Evolutionary conservation across 2,113 vertebrate genomes (phyloP), one percentile per base, ranked within the genome.

Genomic region (Megaptera novaeangliae): DNA sequence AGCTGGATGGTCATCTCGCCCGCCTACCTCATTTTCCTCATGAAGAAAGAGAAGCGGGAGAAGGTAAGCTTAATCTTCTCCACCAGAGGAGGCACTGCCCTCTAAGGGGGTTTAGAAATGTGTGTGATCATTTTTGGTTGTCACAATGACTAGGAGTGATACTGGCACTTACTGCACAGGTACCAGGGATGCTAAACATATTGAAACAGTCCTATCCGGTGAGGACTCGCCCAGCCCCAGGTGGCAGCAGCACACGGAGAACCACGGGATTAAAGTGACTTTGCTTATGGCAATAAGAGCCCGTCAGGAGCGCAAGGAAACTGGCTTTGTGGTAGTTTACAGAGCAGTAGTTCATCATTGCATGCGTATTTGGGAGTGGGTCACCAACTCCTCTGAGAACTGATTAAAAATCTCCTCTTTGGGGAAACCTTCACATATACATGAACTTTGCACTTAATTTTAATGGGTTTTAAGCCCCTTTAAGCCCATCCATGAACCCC

Each of bases 401-500:
- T 31, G 29, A n/a, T 57, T 81, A 77, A 66, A 94, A 87, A 46
- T 20, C 17, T 46, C n/a, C 25, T 55, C 49, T 68, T 93, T 8
- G 10, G 61, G 68, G 81, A 88, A 68, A 69, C 34, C 23, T 80
- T 57, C 61, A 71, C n/a, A 34, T 39, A 34, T 15, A 64, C 27
- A 15, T 29, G 74, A 74, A 87, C n/a, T 69, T 83, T 41, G 17
- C 46, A 57, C 66, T 95, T 95, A 36, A 87, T 77, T 87, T 93
- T 46, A 74, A 23, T 80, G 36, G 39, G 29, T 57, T 44, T 13
- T 88, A 78, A 95, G 49, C 6, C 31, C 55, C 57, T 91, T 87
- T 93, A 84, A 89, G 34, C 46, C 71, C 12, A 71, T 44, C n/a
- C 29, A 3, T 63, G 46, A 72, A 59, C n/a, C 75, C n/a, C 27